A percentile compares a stretch with the other conserved stretches of the same genome.
These are phyloP conservation scores for Cephus nigrinus DNA, from an alignment of 2,888 invertebrate species.

Conservation along the genomic window DNA sequence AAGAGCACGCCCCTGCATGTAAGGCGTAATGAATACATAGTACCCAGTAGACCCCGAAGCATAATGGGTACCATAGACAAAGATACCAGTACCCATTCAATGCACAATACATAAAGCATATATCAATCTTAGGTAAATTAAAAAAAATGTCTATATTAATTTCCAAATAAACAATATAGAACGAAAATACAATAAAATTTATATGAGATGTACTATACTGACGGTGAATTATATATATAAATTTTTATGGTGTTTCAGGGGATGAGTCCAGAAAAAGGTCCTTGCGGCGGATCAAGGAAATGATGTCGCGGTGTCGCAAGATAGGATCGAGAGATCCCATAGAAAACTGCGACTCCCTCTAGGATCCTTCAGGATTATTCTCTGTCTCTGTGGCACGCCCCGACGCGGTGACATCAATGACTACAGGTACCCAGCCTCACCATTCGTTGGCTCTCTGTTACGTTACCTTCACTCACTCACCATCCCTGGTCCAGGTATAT, in stretches of 20 bases:
- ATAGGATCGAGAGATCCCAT: conserved; percentile 45
- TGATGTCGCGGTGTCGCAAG: conserved; percentile 58
- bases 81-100: neutral
- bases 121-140: neutral
- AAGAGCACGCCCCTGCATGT: conserved; percentile 46
- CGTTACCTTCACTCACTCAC: neutral
- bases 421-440: conserved; percentile 19
- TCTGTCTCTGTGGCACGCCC: conserved; percentile 34
- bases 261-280: neutral
- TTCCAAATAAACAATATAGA: neutral
- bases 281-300: conserved; percentile 60
- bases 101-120: neutral
- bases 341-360: conserved; percentile 20
- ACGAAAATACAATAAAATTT: neutral
- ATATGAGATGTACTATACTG: neutral
- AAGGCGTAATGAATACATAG: conserved; percentile 52
- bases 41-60: conserved; percentile 1
- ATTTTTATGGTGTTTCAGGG: neutral
- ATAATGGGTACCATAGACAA: neutral
- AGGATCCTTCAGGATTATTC: conserved; percentile 15
- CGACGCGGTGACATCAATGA: conserved; percentile 53
- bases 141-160: neutral
- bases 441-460: neutral
- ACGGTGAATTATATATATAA: neutral
- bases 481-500: conserved; percentile 40